phyloP scores from a whole-genome alignment of 2,888 invertebrate genomes.

The Acleris sparsana region DNA sequence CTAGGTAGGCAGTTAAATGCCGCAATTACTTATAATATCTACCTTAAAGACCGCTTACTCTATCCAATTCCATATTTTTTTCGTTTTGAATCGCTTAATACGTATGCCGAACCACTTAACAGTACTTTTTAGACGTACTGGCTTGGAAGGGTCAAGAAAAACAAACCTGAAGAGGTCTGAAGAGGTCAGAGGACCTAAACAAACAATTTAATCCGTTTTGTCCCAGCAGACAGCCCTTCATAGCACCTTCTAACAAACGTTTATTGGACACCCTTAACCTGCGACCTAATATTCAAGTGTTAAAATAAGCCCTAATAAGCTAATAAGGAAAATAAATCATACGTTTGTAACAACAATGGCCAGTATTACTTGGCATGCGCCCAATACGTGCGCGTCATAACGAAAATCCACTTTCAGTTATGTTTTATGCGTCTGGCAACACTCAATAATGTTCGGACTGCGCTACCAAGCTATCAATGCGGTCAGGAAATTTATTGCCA shows the following conservation, averaged over 20 bases:
- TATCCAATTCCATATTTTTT: too few relatives aligned
- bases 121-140: too few relatives aligned
- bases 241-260: not conserved
- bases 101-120: too few relatives aligned
- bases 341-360: conserved; percentile 49
- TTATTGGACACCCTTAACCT: not conserved
- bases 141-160: conserved; percentile 1
- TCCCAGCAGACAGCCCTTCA: not conserved
- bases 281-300: not conserved
- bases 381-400: conserved; percentile 61
- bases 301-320: conserved; percentile 4
- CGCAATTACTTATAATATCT: too few relatives aligned
- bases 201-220: conserved; percentile 10
- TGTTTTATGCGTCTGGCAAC: conserved; percentile 64
- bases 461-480: conserved; percentile 27
- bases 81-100: too few relatives aligned
- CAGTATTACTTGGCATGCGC: conserved; percentile 55
- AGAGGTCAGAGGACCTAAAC: conserved; percentile 9
- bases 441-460: conserved; percentile 55
- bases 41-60: too few relatives aligned
- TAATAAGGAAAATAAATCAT: conserved; percentile 18
- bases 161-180: conserved; percentile 5
- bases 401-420: conserved; percentile 68
- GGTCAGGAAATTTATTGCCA: conserved; percentile 8
- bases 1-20: not conserved